A percentile compares a stretch with the other conserved stretches of the same genome.
Conservation (phyloP, 2,113 vertebrate species). For the Bubalus kerabau region DNA sequence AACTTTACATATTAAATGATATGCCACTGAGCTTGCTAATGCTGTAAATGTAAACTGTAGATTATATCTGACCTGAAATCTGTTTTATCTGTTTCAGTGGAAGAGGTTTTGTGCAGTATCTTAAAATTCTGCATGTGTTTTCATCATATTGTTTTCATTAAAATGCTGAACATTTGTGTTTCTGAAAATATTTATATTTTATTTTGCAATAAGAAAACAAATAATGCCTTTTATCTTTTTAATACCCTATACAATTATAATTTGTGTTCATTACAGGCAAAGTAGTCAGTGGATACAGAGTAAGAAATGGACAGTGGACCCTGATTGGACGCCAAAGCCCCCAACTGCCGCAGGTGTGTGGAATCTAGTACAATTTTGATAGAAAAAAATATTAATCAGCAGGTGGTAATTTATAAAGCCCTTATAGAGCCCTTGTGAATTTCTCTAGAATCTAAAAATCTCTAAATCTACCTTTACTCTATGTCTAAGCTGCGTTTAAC, state of each 20-base stretch:
- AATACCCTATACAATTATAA: background rate
- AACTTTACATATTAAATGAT: background rate
- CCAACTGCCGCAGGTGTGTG: conserved; percentile 92
- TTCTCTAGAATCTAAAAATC: background rate
- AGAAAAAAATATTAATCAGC: background rate
- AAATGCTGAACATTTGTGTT: background rate
- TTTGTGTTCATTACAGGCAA: conserved; percentile 84
- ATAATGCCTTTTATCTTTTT: background rate
- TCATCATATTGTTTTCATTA: background rate
- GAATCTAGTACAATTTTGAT: background rate
- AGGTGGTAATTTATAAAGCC: background rate
- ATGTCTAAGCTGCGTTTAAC: background rate
- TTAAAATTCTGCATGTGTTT: background rate
- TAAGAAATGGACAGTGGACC: conserved; percentile 92
- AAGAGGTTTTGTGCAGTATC: background rate
- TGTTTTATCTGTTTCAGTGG: background rate
- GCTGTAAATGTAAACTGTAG: background rate
- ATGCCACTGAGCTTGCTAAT: background rate
- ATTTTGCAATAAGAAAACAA: background rate
- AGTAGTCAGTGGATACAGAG: conserved; percentile 96
- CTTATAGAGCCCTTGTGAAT: background rate
- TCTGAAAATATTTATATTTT: conserved; percentile 20
- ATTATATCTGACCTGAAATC: background rate
- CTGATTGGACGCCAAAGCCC: conserved; percentile 96
- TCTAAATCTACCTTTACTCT: background rate